Percentiles rank a stretch among this genome's conserved stretches.
phyloP scores from a whole-genome alignment of 2,888 invertebrate genomes.

The Vandiemenella viatica region DNA sequence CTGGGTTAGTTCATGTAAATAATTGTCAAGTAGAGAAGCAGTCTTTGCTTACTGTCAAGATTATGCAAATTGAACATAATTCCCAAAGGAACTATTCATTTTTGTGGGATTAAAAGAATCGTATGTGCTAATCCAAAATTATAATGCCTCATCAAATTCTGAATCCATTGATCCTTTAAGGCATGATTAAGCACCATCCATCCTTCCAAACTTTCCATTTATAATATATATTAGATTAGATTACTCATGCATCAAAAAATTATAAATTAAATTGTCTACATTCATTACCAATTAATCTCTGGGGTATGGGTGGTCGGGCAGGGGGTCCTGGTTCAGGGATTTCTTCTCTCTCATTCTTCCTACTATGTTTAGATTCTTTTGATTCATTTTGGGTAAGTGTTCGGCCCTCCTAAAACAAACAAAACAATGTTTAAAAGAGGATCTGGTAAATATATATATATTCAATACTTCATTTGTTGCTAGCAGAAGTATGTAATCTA shows the following conservation, averaged over 20 bases:
- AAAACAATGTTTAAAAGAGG: neutral
- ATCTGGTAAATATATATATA: neutral
- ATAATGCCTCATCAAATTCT: too few species aligned
- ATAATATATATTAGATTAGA: neutral
- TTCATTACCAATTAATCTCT: slow-evolving; percentile 55
- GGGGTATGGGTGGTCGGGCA: slow-evolving; percentile 75
- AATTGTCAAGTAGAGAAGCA: too few species aligned
- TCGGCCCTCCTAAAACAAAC: slow-evolving; percentile 27
- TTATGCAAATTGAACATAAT: too few species aligned
- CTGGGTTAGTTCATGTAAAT: too few species aligned
- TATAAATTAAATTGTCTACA: neutral
- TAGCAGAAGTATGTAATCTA: too few species aligned
- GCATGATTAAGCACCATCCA: too few species aligned
- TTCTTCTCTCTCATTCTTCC: slow-evolving; percentile 29
- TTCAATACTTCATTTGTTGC: too few species aligned
- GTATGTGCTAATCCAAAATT: too few species aligned
- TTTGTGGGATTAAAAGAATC: too few species aligned
- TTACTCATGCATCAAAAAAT: neutral
- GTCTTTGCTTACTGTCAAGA: too few species aligned
- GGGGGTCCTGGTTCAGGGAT: slow-evolving; percentile 73
- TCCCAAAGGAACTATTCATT: too few species aligned
- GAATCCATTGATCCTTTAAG: too few species aligned
- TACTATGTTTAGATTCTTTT: slow-evolving; percentile 8
- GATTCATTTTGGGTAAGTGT: slow-evolving; percentile 40
- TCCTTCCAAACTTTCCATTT: neutral